A percentile compares a stretch with the other conserved stretches of the same genome.
Conservation (phyloP, 2,113 vertebrate species). For the Ammodramus savannarum region DNA sequence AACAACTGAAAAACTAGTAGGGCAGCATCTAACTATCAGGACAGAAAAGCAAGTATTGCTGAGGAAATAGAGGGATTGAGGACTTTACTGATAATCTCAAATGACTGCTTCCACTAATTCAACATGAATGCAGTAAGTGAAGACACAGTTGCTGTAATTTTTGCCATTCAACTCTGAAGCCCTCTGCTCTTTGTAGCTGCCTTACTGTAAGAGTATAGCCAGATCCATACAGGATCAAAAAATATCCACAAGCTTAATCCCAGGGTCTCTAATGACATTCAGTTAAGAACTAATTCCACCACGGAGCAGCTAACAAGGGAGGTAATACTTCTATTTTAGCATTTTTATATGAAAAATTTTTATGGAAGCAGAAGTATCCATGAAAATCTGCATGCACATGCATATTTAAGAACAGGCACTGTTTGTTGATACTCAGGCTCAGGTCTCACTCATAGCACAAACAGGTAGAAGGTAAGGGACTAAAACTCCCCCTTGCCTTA, state of each 20-base stretch:
- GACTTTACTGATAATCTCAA: background rate
- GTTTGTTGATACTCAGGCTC: background rate
- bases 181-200: background rate
- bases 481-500: background rate
- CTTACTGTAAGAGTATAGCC: background rate
- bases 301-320: background rate
- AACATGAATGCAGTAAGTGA: background rate
- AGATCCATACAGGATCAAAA: background rate
- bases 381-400: background rate
- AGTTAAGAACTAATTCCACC: background rate
- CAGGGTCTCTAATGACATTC: background rate
- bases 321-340: background rate
- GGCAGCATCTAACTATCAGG: background rate
- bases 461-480: background rate
- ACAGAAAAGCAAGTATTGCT: background rate
- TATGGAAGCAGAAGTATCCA: background rate
- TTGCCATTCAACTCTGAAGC: background rate
- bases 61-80: background rate
- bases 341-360: background rate
- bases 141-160: background rate
- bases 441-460: background rate
- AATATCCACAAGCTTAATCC: background rate
- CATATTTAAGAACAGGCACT: background rate
- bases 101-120: background rate
- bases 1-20: background rate